Evolutionary conservation across 2,113 vertebrate species (phyloP).

Genomic region (Mormoops blainvillei): DNA sequence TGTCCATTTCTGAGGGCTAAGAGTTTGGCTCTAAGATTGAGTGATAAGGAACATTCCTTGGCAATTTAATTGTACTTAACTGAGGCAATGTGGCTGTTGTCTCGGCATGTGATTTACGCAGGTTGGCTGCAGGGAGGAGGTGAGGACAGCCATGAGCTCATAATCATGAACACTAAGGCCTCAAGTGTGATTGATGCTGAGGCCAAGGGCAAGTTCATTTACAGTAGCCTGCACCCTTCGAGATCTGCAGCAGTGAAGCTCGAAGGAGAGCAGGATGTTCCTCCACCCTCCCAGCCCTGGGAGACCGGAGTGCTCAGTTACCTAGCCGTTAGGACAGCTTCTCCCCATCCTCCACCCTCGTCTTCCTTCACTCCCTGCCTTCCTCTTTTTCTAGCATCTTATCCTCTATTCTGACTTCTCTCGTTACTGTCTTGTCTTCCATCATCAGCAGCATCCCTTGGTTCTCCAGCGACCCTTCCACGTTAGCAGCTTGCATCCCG

Average conservation of each 20-base stretch:
- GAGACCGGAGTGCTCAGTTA: rapidly evolving
- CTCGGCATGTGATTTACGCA: constrained; percentile 18
- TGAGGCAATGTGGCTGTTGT: constrained; percentile 44
- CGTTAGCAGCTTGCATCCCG: not conserved
- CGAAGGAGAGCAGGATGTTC: not conserved
- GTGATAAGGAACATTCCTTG: constrained; percentile 37
- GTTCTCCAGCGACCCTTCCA: not conserved
- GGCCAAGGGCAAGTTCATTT: constrained; percentile 7
- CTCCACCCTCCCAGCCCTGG: not conserved
- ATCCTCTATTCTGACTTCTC: not conserved
- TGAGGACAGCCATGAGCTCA: not conserved
- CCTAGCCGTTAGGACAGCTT: not conserved
- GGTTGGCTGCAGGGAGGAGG: not conserved
- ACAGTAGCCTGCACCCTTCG: not conserved
- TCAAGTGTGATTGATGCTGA: not conserved
- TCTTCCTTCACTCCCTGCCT: too few relatives aligned
- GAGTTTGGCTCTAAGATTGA: not conserved
- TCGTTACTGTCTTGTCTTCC: not conserved
- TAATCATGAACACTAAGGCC: not conserved
- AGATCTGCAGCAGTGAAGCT: not conserved
- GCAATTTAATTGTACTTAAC: constrained; percentile 53
- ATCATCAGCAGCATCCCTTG: not conserved
- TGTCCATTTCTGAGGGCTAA: not conserved
- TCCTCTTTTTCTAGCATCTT: not conserved
- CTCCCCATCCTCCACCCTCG: rapidly evolving